Base-by-base conservation (phyloP, 2,797 vertebrate species). In the Anguilla marmorata region DNA sequence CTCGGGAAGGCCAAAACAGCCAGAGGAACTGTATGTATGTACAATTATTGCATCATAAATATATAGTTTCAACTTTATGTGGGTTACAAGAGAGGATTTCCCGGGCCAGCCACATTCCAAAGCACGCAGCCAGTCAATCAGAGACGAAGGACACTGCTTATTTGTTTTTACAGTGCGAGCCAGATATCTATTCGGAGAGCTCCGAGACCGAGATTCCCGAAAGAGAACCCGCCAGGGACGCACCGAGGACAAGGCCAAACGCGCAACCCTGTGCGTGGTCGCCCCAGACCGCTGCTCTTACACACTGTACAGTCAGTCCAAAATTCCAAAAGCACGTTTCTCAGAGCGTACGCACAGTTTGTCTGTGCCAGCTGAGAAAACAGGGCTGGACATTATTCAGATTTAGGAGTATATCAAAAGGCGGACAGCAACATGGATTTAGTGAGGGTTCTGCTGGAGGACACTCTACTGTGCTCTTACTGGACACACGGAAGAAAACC, bases 141-240 rank as follows among this genome's bases (percentile, higher is more conserved):
- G 91, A 92, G 74, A 41, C 24, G 30, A 30, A 33, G 69, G 69
- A 74, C 30, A 14, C 69, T 92, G 93, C 69, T 92, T 92, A 94
- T 94, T 92, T 94, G 93, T 95, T 94, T 95, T 93, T 91, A 93
- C 93, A 89, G 91, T 37, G 86, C 87, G 88, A 90, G 88, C 92
- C 84, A 88, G 84, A 88, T 90, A 94, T 94, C 91, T 92, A 87
- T 87, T 90, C 89, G 85, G 30, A 88, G 89, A 85, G 87, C 88
- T 91, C 76, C 54, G 80, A 58, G 45, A 5, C 84, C 60, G 74
- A 33, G 56, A 91, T 91, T 91, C 90, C 74, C 37, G n/a, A 58
- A 14, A 0, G 8, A 79, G 88, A 90, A 88, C 92, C 89, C 89
- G 89, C 2, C 60, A 88, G 88, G 89, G 90, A 89, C 88, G 89